These are phyloP conservation scores for Bos indicus DNA, from an alignment of 2,113 vertebrate genomes.

Conservation along the genomic window DNA sequence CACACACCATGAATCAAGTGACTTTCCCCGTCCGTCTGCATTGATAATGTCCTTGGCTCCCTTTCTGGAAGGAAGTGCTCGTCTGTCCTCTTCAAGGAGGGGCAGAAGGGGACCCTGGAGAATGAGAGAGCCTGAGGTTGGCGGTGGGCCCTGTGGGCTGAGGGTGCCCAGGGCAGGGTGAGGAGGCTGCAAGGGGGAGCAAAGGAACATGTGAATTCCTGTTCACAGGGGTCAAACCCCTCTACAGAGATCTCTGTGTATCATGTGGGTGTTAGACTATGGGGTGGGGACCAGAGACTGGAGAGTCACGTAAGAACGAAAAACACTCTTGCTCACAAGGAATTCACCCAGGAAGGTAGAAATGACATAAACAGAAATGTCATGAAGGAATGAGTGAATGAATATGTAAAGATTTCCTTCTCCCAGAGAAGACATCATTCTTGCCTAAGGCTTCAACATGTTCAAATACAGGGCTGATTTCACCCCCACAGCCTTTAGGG, in stretches of 20 bases:
- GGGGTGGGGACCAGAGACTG: not conserved
- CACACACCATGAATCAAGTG: conserved; percentile 70
- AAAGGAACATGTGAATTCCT: not conserved
- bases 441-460: not conserved
- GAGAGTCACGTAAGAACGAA: no score
- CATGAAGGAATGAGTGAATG: not conserved
- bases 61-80: not conserved
- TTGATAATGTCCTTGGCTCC: not conserved
- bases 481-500: not conserved
- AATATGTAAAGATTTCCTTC: not conserved
- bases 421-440: not conserved
- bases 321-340: not conserved
- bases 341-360: not conserved
- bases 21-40: conserved; percentile 61
- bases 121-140: not conserved
- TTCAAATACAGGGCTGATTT: not conserved
- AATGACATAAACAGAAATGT: not conserved
- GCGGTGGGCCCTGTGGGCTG: not conserved
- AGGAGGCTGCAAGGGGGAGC: not conserved
- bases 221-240: not conserved
- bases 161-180: not conserved
- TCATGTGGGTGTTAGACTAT: not conserved
- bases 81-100: not conserved
- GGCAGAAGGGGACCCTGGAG: not conserved
- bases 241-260: not conserved